Percentiles rank a stretch among this genome's conserved stretches.
phyloP scores from a whole-genome alignment of 2,113 vertebrate species.

The Ellobius talpinus region DNA sequence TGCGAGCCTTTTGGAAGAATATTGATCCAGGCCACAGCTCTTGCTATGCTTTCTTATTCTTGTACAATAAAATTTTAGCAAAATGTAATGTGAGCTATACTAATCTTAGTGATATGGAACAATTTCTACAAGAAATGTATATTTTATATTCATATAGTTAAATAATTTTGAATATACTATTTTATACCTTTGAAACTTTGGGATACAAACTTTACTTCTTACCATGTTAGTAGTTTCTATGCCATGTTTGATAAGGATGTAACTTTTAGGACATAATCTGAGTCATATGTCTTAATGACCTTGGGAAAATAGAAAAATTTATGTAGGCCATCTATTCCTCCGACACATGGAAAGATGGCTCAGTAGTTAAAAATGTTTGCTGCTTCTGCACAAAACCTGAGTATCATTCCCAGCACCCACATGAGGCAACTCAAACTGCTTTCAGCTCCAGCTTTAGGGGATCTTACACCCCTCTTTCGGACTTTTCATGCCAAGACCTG shows the following conservation, averaged over 20 bases:
- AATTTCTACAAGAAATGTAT: neutral
- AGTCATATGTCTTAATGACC: neutral
- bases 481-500: neutral
- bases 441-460: neutral
- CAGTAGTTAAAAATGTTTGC: neutral
- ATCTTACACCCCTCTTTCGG: neutral
- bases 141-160: neutral
- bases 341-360: neutral
- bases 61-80: neutral
- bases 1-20: neutral
- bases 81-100: neutral
- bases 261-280: neutral
- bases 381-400: neutral
- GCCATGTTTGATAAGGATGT: neutral
- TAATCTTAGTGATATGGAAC: neutral
- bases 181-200: neutral
- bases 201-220: slow-evolving; percentile 7
- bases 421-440: neutral
- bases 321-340: neutral
- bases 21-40: neutral
- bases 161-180: neutral
- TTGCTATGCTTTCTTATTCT: neutral
- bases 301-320: neutral
- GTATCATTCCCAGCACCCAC: neutral
- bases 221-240: neutral